Conservation (phyloP, 1,140 invertebrate genomes). For the Ips typographus region DNA sequence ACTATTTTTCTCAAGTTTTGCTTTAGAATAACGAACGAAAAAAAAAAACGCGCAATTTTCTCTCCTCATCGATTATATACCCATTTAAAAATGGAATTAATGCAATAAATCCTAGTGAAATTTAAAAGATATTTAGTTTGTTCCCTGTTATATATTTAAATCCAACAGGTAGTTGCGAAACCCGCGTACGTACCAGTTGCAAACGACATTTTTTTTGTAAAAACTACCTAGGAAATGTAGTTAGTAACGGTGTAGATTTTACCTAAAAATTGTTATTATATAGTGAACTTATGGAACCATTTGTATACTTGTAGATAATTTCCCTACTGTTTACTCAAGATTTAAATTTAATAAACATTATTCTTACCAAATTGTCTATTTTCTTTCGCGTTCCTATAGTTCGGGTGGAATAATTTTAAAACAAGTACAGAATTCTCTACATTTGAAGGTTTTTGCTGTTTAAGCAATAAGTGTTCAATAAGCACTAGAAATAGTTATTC, state of each 20-base stretch:
- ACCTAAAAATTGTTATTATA: slow-evolving; percentile 46
- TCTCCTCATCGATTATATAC: neutral
- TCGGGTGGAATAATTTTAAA: too few relatives aligned
- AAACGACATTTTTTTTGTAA: slow-evolving; percentile 11
- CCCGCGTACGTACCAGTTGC: neutral
- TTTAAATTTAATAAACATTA: slow-evolving; percentile 38
- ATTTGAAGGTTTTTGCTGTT: too few relatives aligned
- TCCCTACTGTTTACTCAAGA: slow-evolving; percentile 42
- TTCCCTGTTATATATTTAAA: slow-evolving; percentile 1
- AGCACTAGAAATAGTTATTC: too few relatives aligned
- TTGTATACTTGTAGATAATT: slow-evolving; percentile 49
- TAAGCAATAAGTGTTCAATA: too few relatives aligned
- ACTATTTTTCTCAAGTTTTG: neutral
- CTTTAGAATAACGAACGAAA: neutral
- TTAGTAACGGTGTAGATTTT: slow-evolving; percentile 13
- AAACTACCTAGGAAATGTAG: neutral
- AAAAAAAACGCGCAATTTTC: neutral
- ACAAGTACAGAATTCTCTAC: too few relatives aligned
- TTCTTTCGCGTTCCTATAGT: too few relatives aligned
- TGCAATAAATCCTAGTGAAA: slow-evolving; percentile 4
- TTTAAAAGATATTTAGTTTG: slow-evolving; percentile 5
- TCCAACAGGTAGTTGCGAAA: slow-evolving; percentile 3
- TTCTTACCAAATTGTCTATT: slow-evolving; percentile 20
- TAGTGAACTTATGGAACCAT: slow-evolving; percentile 48
- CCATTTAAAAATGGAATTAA: neutral